Evolutionary conservation across 2,888 invertebrate species (phyloP).

Genomic region (Odontocerum albicorne): DNA sequence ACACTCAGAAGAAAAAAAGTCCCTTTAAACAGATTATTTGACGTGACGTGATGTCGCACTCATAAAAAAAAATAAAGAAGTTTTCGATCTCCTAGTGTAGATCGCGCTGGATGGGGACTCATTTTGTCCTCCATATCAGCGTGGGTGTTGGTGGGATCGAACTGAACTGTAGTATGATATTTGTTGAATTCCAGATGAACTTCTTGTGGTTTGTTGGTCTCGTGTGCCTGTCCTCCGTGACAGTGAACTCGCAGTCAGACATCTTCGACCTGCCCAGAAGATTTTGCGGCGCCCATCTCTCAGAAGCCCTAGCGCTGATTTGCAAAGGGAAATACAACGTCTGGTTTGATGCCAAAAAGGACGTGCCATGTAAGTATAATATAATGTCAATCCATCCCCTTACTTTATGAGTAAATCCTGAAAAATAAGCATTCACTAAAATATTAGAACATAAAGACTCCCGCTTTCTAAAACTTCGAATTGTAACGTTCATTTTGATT

Average conservation of each 20-base stretch:
- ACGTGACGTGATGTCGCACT: no score
- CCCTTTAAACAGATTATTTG: no score
- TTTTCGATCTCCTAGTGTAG: no score
- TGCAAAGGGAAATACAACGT: constrained; percentile 15
- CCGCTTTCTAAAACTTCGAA: not conserved
- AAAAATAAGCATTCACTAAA: not conserved
- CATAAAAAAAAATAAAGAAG: no score
- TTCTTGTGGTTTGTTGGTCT: constrained; percentile 12
- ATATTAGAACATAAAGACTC: not conserved
- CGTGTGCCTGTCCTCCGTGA: constrained; percentile 14
- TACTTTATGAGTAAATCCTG: not conserved
- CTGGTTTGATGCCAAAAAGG: not conserved
- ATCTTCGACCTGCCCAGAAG: not conserved
- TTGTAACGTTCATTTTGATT: not conserved
- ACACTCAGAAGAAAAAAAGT: no score
- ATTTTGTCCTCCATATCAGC: no score
- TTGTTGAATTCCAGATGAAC: constrained; percentile 19
- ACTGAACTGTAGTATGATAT: no score
- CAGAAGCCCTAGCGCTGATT: constrained; percentile 23
- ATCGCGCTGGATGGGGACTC: no score
- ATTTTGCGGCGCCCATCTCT: constrained; percentile 25
- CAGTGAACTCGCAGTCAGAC: constrained; percentile 9
- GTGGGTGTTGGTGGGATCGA: no score
- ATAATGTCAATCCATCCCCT: no score
- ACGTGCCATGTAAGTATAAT: not conserved